Conservation (phyloP, 2,113 vertebrate species). For the Craseonycteris thonglongyai region DNA sequence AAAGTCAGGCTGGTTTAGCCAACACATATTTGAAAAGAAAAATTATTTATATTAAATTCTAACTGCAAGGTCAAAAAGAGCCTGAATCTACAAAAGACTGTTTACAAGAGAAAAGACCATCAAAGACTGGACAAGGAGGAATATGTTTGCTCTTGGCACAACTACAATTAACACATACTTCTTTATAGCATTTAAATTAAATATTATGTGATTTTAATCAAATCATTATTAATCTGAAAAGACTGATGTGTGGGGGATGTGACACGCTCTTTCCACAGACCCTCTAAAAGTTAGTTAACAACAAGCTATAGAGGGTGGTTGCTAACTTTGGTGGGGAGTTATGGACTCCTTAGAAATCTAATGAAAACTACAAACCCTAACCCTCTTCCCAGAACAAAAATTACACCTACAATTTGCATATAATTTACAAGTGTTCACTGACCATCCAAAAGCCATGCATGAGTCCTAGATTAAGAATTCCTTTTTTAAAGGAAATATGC, state of each 20-base stretch:
- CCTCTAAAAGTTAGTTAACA: neutral
- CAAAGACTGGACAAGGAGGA: neutral
- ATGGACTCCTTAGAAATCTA: neutral
- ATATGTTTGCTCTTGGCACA: neutral
- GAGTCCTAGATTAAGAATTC: neutral
- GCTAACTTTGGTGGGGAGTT: neutral
- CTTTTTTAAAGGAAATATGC: neutral
- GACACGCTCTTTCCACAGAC: neutral
- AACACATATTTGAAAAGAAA: neutral
- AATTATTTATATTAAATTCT: neutral
- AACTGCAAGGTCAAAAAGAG: neutral
- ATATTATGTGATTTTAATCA: neutral
- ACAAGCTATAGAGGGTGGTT: neutral
- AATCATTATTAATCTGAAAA: conserved; percentile 5
- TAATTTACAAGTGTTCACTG: neutral
- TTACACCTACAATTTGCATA: neutral
- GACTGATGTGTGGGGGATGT: neutral
- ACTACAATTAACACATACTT: neutral
- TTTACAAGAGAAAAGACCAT: neutral
- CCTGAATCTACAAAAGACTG: neutral
- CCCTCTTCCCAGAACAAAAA: neutral
- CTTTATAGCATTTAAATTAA: neutral
- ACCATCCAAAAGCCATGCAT: neutral
- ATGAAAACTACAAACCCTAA: neutral
- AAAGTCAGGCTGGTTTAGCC: neutral